phyloP scores from a whole-genome alignment of 2,113 vertebrate genomes.

The Rhynchopsitta pachyrhyncha region DNA sequence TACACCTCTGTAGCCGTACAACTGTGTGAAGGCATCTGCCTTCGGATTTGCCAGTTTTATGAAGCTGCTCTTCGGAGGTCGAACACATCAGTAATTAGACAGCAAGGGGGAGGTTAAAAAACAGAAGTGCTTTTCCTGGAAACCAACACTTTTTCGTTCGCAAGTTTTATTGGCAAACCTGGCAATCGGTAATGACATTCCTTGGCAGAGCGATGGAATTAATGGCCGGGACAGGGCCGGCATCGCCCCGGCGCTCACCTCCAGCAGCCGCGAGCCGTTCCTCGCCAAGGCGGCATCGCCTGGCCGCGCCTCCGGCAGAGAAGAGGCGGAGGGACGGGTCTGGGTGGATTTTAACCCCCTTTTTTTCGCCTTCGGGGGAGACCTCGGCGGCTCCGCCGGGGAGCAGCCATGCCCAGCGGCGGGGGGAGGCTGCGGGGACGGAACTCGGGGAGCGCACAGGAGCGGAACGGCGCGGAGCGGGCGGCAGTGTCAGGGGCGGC shows the following conservation, averaged over 20 bases:
- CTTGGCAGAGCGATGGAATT: constrained; percentile 29
- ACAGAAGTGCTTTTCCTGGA: constrained; percentile 70
- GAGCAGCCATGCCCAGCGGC: background rate
- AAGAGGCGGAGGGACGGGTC: background rate
- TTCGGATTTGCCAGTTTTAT: background rate
- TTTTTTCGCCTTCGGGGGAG: background rate
- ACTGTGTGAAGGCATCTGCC: background rate
- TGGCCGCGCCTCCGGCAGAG: background rate
- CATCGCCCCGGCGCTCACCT: background rate
- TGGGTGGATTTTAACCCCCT: fast-evolving
- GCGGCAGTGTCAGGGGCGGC: no score
- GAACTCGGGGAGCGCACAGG: background rate
- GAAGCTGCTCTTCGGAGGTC: background rate
- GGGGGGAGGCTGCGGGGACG: background rate
- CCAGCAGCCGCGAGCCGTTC: background rate
- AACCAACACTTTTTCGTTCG: constrained; percentile 49
- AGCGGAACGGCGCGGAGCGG: background rate
- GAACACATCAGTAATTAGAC: constrained; percentile 27
- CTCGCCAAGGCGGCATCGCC: background rate
- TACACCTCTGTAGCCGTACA: background rate
- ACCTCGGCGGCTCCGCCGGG: background rate
- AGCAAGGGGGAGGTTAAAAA: constrained; percentile 52
- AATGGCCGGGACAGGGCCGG: background rate
- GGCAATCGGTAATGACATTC: constrained; percentile 46
- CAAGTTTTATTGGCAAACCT: constrained; percentile 64